Percentiles rank a stretch among this genome's conserved stretches.
phyloP scores from a whole-genome alignment of 1,140 invertebrate genomes.

The Euschistus heros region DNA sequence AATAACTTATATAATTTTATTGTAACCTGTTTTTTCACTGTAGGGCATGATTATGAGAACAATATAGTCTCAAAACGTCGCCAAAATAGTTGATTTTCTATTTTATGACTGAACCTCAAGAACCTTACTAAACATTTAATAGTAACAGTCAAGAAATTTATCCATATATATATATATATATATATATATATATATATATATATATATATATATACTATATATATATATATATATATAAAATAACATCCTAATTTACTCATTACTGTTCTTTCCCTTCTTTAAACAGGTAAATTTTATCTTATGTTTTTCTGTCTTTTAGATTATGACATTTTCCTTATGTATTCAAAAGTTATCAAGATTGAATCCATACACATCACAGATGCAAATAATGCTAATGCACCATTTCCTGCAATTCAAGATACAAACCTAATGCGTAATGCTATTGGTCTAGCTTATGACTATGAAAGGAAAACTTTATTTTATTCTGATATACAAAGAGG shows the following conservation, averaged over 20 bases:
- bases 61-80: no score
- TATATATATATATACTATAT: no score
- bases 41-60: no score
- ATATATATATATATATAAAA: slow-evolving; percentile 23
- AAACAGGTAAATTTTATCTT: background rate
- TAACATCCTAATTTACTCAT: background rate
- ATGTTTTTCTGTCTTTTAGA: slow-evolving; percentile 37
- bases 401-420: slow-evolving; percentile 60
- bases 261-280: background rate
- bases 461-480: slow-evolving; percentile 54
- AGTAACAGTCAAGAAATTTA: no score
- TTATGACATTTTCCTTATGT: slow-evolving; percentile 65
- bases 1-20: no score
- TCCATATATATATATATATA: no score
- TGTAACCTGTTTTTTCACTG: no score
- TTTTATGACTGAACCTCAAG: no score
- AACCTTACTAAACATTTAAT: no score
- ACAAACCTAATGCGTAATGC: slow-evolving; percentile 65
- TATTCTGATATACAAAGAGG: slow-evolving; percentile 80
- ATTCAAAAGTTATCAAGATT: slow-evolving; percentile 57
- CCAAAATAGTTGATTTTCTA: no score
- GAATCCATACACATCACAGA: slow-evolving; percentile 64
- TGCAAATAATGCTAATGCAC: slow-evolving; percentile 54
- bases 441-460: slow-evolving; percentile 70
- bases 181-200: no score